A percentile compares a stretch with the other conserved stretches of the same genome.
Evolutionary conservation across 1,140 invertebrate genomes (phyloP).

Genomic region (Tyrophagus putrescentiae): DNA sequence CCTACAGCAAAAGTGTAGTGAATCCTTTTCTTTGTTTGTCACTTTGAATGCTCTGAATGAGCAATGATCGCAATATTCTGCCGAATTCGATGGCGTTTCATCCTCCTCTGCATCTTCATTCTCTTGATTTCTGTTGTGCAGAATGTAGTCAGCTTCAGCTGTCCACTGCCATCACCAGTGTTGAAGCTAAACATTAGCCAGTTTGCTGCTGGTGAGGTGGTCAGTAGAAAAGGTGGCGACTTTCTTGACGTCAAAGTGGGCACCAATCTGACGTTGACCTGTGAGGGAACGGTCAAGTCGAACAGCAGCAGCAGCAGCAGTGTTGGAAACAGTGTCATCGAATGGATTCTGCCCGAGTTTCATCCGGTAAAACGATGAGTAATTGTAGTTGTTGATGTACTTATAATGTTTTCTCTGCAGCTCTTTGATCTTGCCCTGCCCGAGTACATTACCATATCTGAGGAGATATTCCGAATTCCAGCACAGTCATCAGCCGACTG

Average conservation of each 20-base stretch:
- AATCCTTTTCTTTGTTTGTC: no score
- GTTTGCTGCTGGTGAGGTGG: not conserved
- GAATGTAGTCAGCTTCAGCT: no score
- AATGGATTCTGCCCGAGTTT: slow-evolving; percentile 11
- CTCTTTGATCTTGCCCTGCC: not conserved
- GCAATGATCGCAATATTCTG: no score
- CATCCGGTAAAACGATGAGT: not conserved
- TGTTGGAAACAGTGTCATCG: not conserved
- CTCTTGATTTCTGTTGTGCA: no score
- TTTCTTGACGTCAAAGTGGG: not conserved
- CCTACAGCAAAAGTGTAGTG: no score
- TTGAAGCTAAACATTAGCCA: not conserved
- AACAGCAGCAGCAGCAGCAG: not conserved
- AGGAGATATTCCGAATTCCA: not conserved
- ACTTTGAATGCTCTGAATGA: no score
- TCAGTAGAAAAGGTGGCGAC: not conserved
- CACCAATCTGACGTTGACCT: not conserved
- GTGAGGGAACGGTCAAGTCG: not conserved
- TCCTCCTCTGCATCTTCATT: no score
- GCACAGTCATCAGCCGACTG: not conserved
- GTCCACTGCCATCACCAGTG: not conserved
- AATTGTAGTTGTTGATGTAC: not conserved
- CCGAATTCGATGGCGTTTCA: no score
- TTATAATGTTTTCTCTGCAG: not conserved
- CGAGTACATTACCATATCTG: not conserved